Percentiles rank a stretch among this genome's conserved stretches.
phyloP scores from a whole-genome alignment of 1,140 invertebrate genomes.

The Chironomus tepperi region DNA sequence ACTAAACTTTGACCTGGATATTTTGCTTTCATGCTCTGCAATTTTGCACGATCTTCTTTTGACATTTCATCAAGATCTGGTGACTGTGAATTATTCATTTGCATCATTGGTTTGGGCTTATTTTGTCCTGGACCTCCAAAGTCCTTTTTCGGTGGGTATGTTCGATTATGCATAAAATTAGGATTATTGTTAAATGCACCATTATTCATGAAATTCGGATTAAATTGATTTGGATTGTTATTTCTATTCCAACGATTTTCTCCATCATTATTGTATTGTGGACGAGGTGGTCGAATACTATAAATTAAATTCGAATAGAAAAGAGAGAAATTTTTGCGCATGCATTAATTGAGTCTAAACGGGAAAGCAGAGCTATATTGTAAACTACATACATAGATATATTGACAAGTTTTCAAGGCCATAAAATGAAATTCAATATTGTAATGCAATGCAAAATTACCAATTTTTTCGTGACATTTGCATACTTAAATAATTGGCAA shows the following conservation, averaged over 20 bases:
- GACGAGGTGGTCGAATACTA: slow-evolving; percentile 24
- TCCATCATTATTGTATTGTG: slow-evolving; percentile 11
- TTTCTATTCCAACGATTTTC: slow-evolving; percentile 17
- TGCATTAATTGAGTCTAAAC: too few relatives aligned
- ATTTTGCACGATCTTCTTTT: slow-evolving; percentile 44
- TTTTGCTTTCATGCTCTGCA: slow-evolving; percentile 54
- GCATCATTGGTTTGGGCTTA: slow-evolving; percentile 26
- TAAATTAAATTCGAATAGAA: neutral
- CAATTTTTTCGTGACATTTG: neutral
- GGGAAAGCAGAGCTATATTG: too few relatives aligned
- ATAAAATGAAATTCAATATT: too few relatives aligned
- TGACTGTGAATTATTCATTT: slow-evolving; percentile 32
- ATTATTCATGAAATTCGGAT: slow-evolving; percentile 5
- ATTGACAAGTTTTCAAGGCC: neutral
- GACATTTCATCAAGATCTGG: slow-evolving; percentile 34
- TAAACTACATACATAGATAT: too few relatives aligned
- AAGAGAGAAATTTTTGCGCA: too few relatives aligned
- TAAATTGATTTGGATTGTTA: slow-evolving; percentile 18
- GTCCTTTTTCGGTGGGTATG: slow-evolving; percentile 40
- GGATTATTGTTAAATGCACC: slow-evolving; percentile 31
- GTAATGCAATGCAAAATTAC: too few relatives aligned
- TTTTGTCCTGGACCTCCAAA: slow-evolving; percentile 43
- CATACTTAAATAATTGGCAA: neutral
- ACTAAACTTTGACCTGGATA: slow-evolving; percentile 68
- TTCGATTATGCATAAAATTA: slow-evolving; percentile 44